Evolutionary conservation across 2,797 vertebrate species (phyloP).

Genomic region (Remorina albescens): DNA sequence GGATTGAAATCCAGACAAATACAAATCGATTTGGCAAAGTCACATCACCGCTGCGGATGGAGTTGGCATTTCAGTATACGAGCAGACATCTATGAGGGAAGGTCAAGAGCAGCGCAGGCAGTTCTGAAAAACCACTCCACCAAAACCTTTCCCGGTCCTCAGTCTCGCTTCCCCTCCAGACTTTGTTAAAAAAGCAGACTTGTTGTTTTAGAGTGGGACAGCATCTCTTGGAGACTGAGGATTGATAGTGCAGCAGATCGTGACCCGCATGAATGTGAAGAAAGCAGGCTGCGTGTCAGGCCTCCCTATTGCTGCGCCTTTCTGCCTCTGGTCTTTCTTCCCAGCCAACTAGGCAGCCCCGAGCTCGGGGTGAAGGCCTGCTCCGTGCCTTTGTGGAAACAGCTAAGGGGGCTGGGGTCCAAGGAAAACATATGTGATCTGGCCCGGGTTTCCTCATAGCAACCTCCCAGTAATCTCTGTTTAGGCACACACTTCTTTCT

Average conservation of each 20-base stretch:
- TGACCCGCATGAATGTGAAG: slow-evolving; percentile 39
- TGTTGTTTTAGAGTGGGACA: slow-evolving; percentile 47
- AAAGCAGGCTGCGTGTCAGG: slow-evolving; percentile 46
- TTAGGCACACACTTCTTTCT: slow-evolving; percentile 57
- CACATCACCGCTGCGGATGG: neutral
- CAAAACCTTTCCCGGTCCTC: slow-evolving; percentile 1
- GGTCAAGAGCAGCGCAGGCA: slow-evolving; percentile 16
- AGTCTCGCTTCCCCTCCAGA: slow-evolving; percentile 21
- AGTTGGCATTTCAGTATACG: neutral
- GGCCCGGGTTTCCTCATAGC: slow-evolving; percentile 66
- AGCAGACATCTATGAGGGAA: slow-evolving; percentile 28
- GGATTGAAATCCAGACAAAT: slow-evolving; percentile 54
- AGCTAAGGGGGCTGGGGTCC: slow-evolving; percentile 67
- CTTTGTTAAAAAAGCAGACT: slow-evolving; percentile 37
- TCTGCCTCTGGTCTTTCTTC: slow-evolving; percentile 28
- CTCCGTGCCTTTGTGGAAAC: slow-evolving; percentile 73
- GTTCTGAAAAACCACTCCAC: neutral
- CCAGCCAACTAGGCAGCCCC: slow-evolving; percentile 63
- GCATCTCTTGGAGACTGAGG: slow-evolving; percentile 1
- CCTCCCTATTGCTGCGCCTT: slow-evolving; percentile 23
- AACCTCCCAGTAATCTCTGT: slow-evolving; percentile 76
- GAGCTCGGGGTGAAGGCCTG: slow-evolving; percentile 50
- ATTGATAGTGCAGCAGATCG: slow-evolving; percentile 32
- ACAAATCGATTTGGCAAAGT: slow-evolving; percentile 58
- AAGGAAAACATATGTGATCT: slow-evolving; percentile 79